Evolutionary conservation across 1,140 invertebrate species (phyloP).

Genomic region (Drosophila truncata): DNA sequence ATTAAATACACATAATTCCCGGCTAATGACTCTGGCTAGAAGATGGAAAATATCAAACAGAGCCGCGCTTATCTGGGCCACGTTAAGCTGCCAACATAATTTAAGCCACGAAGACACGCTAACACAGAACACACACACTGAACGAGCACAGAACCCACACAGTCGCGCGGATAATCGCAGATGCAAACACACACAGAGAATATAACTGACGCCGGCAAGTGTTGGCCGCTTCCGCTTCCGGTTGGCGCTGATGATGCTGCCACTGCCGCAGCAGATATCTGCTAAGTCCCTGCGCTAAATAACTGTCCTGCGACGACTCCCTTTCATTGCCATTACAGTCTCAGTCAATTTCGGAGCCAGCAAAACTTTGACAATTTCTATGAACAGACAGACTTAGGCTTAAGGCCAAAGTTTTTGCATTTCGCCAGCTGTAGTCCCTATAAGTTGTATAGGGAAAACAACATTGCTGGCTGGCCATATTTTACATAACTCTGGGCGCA

Average conservation of each 20-base stretch:
- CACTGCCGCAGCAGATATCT: slow-evolving; percentile 43
- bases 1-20: slow-evolving; percentile 69
- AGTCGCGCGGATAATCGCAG: slow-evolving; percentile 24
- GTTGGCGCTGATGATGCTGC: slow-evolving; percentile 44
- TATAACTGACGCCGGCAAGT: slow-evolving; percentile 44
- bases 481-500: slow-evolving; percentile 80
- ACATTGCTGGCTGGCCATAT: slow-evolving; percentile 50
- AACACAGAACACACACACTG: slow-evolving; percentile 5
- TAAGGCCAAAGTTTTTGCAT: slow-evolving; percentile 66
- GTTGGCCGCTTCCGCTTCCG: slow-evolving; percentile 73
- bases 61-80: slow-evolving; percentile 57
- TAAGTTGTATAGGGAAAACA: slow-evolving; percentile 17
- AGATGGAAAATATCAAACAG: slow-evolving; percentile 52
- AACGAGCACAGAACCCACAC: slow-evolving; percentile 1
- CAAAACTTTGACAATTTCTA: slow-evolving; percentile 78
- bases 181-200: slow-evolving; percentile 22
- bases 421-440: slow-evolving; percentile 38
- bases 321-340: neutral
- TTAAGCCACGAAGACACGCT: slow-evolving; percentile 46
- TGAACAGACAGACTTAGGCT: slow-evolving; percentile 42
- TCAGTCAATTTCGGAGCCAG: slow-evolving; percentile 39
- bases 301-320: slow-evolving; percentile 45
- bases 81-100: slow-evolving; percentile 72
- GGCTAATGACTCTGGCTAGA: slow-evolving; percentile 52
- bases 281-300: slow-evolving; percentile 76